Evolutionary conservation across 2,113 vertebrate species (phyloP).

Genomic region (Psammodynastes pulverulentus): DNA sequence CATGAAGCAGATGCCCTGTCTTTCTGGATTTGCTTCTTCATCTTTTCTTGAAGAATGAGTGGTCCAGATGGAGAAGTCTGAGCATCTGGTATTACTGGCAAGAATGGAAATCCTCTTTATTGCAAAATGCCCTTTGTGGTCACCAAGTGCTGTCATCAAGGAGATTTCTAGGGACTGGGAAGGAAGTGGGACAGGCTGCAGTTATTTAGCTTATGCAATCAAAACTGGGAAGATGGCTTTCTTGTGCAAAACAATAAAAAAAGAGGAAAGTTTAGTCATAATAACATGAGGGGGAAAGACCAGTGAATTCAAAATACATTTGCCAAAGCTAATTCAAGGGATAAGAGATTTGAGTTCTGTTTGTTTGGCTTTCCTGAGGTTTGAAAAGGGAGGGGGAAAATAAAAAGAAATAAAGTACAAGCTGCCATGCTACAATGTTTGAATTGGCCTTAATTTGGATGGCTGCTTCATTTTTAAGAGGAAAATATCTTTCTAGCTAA

Average conservation of each 20-base stretch:
- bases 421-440: slow-evolving; percentile 1
- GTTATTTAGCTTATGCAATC: slow-evolving; percentile 63
- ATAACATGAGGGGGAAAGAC: slow-evolving; percentile 49
- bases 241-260: slow-evolving; percentile 59
- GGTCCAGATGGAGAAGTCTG: slow-evolving; percentile 67
- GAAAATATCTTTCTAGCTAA: slow-evolving; percentile 9
- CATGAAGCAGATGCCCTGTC: background rate
- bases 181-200: slow-evolving; percentile 68
- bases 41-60: slow-evolving; percentile 65
- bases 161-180: slow-evolving; percentile 63
- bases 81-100: slow-evolving; percentile 61
- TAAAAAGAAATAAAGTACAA: slow-evolving; percentile 24
- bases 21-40: slow-evolving; percentile 52
- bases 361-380: slow-evolving; percentile 17
- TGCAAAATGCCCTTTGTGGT: slow-evolving; percentile 70
- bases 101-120: slow-evolving; percentile 60
- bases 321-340: slow-evolving; percentile 36
- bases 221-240: slow-evolving; percentile 60
- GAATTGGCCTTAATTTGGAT: slow-evolving; percentile 17
- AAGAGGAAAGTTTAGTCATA: slow-evolving; percentile 39
- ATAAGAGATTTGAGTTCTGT: slow-evolving; percentile 54
- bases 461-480: slow-evolving; percentile 22
- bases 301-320: slow-evolving; percentile 47
- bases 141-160: slow-evolving; percentile 65
- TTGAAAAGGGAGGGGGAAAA: background rate